Base-by-base conservation (phyloP, 2,797 vertebrate genomes). In the Tinamus major region DNA sequence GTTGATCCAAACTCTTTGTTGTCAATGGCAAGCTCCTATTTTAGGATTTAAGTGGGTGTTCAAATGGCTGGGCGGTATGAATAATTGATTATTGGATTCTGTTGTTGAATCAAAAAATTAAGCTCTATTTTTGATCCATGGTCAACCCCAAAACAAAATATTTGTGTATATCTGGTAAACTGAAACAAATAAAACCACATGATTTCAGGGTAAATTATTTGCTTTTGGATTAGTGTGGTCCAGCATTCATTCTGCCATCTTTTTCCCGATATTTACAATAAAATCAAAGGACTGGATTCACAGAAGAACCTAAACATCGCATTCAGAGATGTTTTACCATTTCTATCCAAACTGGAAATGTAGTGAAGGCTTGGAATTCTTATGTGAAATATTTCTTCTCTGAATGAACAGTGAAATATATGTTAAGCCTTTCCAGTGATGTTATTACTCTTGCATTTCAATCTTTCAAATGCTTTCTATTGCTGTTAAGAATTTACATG, bases 51-150 rank as follows among this genome's bases (percentile, higher is more conserved):
- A 85, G 48, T 76, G 49, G 62, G 53, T 89, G 87, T 87, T 93
- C 56, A 94, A 48, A 76, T 56, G 59, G 41, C 59, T 83, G 46
- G 41, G 42, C 59, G 78, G 23, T 76, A 42, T 70, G 72, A 84
- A 79, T 84, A 93, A 89, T 55, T 87, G 58, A 85, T 92, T 89
- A 75, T 83, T 94, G 79, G 59, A 88, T 76, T 79, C 55, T 27
- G 63, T 31, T 86, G n/a, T 79, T 93, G 87, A 90, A 86, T 55
- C 79, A 91, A 93, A 94, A 84, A 70, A 84, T 72, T 75, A 87
- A 89, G 78, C 15, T 51, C n/a, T 59, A 13, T 1, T 87, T 89
- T 74, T 35, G 23, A 69, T 33, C n/a, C 7, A 16, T 69, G 85
- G 37, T 78, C 85, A 78, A 29, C 7, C 5, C 26, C 23, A 62